Percentiles rank a stretch among this genome's conserved stretches.
Evolutionary conservation across 1,140 invertebrate genomes (phyloP).

Genomic region (Drosophila bocki): DNA sequence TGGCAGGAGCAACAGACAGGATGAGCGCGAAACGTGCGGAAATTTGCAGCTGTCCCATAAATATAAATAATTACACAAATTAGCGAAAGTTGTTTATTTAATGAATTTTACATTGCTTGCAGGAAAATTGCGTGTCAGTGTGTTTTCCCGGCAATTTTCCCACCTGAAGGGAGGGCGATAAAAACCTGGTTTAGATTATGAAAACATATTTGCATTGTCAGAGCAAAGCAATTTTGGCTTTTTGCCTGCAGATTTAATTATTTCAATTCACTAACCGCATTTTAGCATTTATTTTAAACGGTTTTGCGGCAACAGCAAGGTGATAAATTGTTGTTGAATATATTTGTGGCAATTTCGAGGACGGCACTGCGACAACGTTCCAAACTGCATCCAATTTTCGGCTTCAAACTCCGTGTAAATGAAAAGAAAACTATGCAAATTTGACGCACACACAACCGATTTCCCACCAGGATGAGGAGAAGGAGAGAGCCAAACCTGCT

Average conservation of each 20-base stretch:
- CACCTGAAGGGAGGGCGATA: slow-evolving; percentile 9
- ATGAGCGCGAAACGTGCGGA: slow-evolving; percentile 50
- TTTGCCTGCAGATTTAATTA: slow-evolving; percentile 1
- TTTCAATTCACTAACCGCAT: background rate
- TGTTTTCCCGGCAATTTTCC: slow-evolving; percentile 27
- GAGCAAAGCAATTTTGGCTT: background rate
- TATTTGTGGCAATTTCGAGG: background rate
- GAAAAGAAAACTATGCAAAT: slow-evolving; percentile 47
- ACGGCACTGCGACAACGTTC: background rate
- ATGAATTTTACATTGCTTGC: slow-evolving; percentile 67
- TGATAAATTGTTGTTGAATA: background rate
- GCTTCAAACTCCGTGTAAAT: slow-evolving; percentile 18
- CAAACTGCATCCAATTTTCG: slow-evolving; percentile 4
- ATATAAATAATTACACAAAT: slow-evolving; percentile 79
- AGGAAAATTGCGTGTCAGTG: slow-evolving; percentile 51
- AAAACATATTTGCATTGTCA: slow-evolving; percentile 6
- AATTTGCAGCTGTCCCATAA: slow-evolving; percentile 69
- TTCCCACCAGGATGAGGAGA: background rate
- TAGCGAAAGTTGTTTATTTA: slow-evolving; percentile 75
- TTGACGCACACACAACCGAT: background rate
- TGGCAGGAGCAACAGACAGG: slow-evolving; percentile 40
- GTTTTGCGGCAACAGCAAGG: background rate
- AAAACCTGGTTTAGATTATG: slow-evolving; percentile 16
- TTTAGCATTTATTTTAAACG: slow-evolving; percentile 1
- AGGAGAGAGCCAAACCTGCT: background rate